phyloP scores from a whole-genome alignment of 2,113 vertebrate species.

The Platanista minor region DNA sequence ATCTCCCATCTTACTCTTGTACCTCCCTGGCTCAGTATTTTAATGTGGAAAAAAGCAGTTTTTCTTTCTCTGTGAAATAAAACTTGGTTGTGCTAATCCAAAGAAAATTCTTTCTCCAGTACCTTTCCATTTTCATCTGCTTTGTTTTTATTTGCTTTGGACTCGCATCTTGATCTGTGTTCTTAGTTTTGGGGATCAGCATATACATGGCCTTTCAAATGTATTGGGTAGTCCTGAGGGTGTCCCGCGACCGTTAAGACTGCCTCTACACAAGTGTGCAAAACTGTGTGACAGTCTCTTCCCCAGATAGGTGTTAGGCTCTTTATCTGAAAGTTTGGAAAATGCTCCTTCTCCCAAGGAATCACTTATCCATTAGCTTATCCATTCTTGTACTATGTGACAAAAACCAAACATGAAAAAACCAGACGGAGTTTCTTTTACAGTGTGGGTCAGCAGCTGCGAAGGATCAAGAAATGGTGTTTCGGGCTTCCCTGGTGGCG shows the following conservation, averaged over 20 bases:
- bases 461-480: conserved; percentile 56
- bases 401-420: conserved; percentile 51
- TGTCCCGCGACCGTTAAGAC: neutral
- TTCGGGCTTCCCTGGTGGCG: no score
- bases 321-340: neutral
- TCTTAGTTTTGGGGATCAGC: neutral
- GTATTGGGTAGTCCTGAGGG: neutral
- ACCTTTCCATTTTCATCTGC: neutral
- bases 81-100: neutral
- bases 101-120: neutral
- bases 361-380: conserved; percentile 32
- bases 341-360: neutral
- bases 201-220: neutral
- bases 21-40: neutral
- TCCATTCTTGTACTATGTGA: neutral
- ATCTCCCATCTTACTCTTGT: neutral
- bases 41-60: conserved; percentile 3
- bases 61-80: conserved; percentile 9
- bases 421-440: conserved; percentile 53
- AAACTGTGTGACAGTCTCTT: neutral
- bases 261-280: neutral
- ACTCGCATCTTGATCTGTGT: neutral
- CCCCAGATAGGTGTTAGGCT: neutral
- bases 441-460: conserved; percentile 53
- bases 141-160: conserved; percentile 15